Evolutionary conservation across 2,888 invertebrate genomes (phyloP).

Genomic region (Limnephilus auricula): DNA sequence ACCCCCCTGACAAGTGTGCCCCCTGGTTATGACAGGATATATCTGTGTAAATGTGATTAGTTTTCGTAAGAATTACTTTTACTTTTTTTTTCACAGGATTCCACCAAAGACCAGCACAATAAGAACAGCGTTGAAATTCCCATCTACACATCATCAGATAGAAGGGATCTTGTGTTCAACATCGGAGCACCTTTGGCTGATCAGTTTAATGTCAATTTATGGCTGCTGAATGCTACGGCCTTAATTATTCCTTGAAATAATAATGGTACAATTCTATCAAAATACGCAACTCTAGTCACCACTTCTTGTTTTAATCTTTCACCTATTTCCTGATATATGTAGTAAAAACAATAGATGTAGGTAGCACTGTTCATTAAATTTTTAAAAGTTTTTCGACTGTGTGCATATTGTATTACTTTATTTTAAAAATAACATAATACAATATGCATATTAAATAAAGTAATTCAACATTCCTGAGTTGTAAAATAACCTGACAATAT

Average conservation of each 20-base stretch:
- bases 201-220: slow-evolving; percentile 61
- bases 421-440: too few relatives aligned
- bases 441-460: too few relatives aligned
- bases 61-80: background rate
- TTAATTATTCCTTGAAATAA: slow-evolving; percentile 56
- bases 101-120: slow-evolving; percentile 51
- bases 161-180: slow-evolving; percentile 62
- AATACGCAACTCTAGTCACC: background rate
- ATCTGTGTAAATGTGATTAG: background rate
- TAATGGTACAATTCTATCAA: background rate
- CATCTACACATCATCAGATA: slow-evolving; percentile 61
- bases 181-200: slow-evolving; percentile 61
- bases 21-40: background rate
- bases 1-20: background rate
- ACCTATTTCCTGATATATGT: background rate
- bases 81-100: slow-evolving; percentile 56
- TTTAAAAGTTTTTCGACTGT: too few relatives aligned
- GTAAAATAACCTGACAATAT: too few relatives aligned
- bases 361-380: background rate
- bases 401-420: too few relatives aligned
- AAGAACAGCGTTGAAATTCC: slow-evolving; percentile 62
- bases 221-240: slow-evolving; percentile 64
- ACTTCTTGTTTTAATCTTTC: background rate
- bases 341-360: background rate
- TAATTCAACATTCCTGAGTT: too few relatives aligned